A percentile compares a stretch with the other conserved stretches of the same genome.
phyloP scores from a whole-genome alignment of 2,888 invertebrate genomes.

The Chrysina gloriosa region DNA sequence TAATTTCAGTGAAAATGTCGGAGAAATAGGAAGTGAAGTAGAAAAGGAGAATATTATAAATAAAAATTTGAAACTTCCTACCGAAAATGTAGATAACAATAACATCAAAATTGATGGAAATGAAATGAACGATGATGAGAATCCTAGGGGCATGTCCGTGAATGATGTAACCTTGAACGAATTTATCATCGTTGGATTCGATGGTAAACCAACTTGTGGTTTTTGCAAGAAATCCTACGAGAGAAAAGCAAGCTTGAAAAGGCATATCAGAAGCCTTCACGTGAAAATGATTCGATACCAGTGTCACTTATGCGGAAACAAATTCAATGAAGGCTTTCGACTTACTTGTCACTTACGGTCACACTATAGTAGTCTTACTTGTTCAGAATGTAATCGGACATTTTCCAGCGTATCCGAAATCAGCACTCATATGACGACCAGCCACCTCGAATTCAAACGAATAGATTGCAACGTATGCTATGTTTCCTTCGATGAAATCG shows the following conservation, averaged over 20 bases:
- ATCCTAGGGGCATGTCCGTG: background rate
- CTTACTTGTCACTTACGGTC: slow-evolving; percentile 46
- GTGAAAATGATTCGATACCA: slow-evolving; percentile 47
- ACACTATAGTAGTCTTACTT: slow-evolving; percentile 47
- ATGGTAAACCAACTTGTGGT: slow-evolving; percentile 46
- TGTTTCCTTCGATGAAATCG: slow-evolving; percentile 41
- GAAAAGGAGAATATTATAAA: slow-evolving; percentile 3
- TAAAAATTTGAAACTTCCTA: background rate
- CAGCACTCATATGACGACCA: slow-evolving; percentile 43
- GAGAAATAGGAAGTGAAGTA: background rate
- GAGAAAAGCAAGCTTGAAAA: slow-evolving; percentile 46
- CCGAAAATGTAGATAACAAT: background rate
- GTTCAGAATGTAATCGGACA: slow-evolving; percentile 45
- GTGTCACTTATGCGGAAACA: slow-evolving; percentile 48
- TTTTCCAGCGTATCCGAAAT: slow-evolving; percentile 46
- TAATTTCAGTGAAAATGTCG: background rate
- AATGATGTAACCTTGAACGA: background rate
- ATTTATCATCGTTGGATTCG: slow-evolving; percentile 11
- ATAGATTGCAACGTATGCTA: slow-evolving; percentile 47
- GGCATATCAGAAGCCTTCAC: slow-evolving; percentile 49
- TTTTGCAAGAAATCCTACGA: slow-evolving; percentile 47
- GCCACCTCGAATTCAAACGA: slow-evolving; percentile 40
- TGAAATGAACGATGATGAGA: slow-evolving; percentile 17
- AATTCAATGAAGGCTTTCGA: slow-evolving; percentile 47
- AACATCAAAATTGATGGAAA: background rate